Evolutionary conservation across 1,140 invertebrate genomes (phyloP), one percentile per base, ranked within the genome.

Genomic region (Protaetia brevitarsis): DNA sequence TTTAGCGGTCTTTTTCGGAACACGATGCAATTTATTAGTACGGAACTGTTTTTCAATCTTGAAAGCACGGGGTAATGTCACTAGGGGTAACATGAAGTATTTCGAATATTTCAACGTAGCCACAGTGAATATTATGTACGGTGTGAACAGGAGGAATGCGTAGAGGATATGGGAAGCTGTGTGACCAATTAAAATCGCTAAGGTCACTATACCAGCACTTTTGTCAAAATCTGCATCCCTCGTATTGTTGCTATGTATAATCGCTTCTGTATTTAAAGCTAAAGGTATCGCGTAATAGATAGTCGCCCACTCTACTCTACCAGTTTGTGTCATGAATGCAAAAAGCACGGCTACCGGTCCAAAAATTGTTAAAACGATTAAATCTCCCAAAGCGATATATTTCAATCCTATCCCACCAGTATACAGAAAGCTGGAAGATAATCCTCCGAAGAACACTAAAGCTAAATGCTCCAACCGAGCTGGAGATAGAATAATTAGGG

Each of bases 291-390:
- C 95, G 81, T 96, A 97, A 70, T 94, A 90, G 71, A 97, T 90
- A 0, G 93, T 91, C 23, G 87, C 87, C 89, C 91, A 90, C 74
- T 93, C 89, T 26, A 95, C 82, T 57, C 88, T 83, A 11, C 95
- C 95, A 1, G 93, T 94, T 79, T 97, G 95, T 28, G 92, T 87
- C 82, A 97, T 88, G 72, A 94, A 97, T 0, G 95, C 90, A 81
- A 97, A 97, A 2, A 97, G 82, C n/a, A 97, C 94, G 11, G 93
- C 94, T 23, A 97, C 88, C 2, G 95, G 95, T 2, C 95, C 96
- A 80, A 98, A 97, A 73, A 96, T 91, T 36, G 97, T 86, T 73
- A 97, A 84, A 71, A 97, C 91, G 59, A 97, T 79, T 27, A 97
- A 87, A 81, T 97, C 95, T 36, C 95, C 94, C 21, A 96, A 79